Percentiles rank a stretch among this genome's conserved stretches.
Evolutionary conservation across 1,140 invertebrate genomes (phyloP).

Genomic region (Epicauta chinensis): DNA sequence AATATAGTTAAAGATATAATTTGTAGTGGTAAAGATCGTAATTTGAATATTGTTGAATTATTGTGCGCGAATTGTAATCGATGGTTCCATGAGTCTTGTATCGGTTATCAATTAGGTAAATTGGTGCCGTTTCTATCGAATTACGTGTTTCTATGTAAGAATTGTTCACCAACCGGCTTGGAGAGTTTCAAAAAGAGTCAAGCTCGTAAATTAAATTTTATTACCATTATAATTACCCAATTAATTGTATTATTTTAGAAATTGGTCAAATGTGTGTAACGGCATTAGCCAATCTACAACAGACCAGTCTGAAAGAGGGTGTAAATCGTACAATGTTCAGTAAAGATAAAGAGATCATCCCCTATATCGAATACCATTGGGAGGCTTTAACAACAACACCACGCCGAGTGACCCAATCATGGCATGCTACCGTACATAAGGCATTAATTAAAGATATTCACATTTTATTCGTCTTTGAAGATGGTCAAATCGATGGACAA

Average conservation of each 20-base stretch:
- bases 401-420: conserved; percentile 83
- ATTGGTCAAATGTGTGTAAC: conserved; percentile 94
- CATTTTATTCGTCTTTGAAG: conserved; percentile 60
- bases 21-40: conserved; percentile 84
- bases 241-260: conserved; percentile 56
- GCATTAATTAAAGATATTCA: conserved; percentile 74
- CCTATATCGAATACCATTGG: conserved; percentile 95
- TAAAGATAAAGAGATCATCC: conserved; percentile 91
- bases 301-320: conserved; percentile 67
- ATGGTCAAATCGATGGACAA: conserved; percentile 49
- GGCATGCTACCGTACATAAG: conserved; percentile 69
- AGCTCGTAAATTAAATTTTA: conserved; percentile 61
- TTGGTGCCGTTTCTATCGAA: conserved; percentile 93
- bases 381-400: conserved; percentile 92
- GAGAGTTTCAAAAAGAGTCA: conserved; percentile 87
- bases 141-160: conserved; percentile 94
- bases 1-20: conserved; percentile 3
- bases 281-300: conserved; percentile 85
- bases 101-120: conserved; percentile 84
- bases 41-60: conserved; percentile 83
- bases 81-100: conserved; percentile 93
- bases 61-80: conserved; percentile 82
- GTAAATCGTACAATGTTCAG: conserved; percentile 63
- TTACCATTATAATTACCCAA: background rate
- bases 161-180: conserved; percentile 84